These are phyloP conservation scores for Fukomys damarensis DNA, from an alignment of 2,113 vertebrate species.

Conservation along the genomic window DNA sequence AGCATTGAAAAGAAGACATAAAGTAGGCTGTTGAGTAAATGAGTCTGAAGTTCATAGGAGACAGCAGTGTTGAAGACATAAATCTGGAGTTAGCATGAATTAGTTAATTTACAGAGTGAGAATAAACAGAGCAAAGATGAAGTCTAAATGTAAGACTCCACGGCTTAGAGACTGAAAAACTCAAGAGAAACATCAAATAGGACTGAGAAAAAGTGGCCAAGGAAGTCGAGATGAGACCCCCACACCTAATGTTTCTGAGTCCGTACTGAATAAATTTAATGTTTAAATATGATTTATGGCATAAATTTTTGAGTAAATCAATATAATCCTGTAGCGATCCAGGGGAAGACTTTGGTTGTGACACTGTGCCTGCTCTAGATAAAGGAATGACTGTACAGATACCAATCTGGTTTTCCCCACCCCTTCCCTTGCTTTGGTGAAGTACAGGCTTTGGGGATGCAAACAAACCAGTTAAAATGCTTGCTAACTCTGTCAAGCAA, in stretches of 20 bases:
- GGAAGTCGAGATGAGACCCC: neutral
- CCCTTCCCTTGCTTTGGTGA: neutral
- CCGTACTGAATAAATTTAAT: neutral
- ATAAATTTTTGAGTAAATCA: neutral
- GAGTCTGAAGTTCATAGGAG: neutral
- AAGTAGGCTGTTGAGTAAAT: neutral
- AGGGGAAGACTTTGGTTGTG: neutral
- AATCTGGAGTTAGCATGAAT: neutral
- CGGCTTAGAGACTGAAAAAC: neutral
- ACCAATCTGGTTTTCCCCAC: fast-evolving
- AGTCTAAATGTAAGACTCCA: neutral
- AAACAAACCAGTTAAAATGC: neutral
- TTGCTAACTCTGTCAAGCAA: neutral
- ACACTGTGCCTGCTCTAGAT: fast-evolving
- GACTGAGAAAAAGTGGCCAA: neutral
- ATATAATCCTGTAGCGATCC: neutral
- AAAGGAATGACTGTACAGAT: neutral
- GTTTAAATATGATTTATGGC: neutral
- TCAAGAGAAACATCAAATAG: neutral
- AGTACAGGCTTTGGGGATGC: neutral
- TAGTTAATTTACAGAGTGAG: neutral
- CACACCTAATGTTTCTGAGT: neutral
- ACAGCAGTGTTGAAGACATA: neutral
- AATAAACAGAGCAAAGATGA: neutral
- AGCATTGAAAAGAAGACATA: neutral